Percentiles rank a stretch among this genome's conserved stretches.
Conservation (phyloP, 2,113 vertebrate species). For the Oreocharis arfaki region DNA sequence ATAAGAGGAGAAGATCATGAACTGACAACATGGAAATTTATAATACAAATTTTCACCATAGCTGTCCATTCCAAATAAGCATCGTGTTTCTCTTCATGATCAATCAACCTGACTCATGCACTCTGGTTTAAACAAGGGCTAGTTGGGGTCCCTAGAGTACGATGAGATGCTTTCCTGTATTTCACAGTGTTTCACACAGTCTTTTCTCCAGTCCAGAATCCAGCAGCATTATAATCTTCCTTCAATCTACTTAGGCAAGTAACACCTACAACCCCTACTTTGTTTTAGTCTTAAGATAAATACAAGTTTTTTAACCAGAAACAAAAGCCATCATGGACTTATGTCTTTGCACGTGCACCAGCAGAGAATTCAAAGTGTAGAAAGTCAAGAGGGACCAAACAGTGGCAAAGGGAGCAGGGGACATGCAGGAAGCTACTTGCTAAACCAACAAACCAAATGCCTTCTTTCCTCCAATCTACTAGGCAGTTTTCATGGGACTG, state of each 20-base stretch:
- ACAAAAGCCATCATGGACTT: background rate
- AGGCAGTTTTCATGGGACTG: background rate
- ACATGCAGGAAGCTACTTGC: background rate
- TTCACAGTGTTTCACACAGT: background rate
- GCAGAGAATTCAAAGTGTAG: background rate
- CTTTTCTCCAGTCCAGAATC: background rate
- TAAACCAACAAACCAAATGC: background rate
- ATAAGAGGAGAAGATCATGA: background rate
- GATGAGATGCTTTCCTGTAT: background rate
- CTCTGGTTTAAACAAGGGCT: background rate
- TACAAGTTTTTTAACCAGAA: background rate
- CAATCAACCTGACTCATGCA: background rate
- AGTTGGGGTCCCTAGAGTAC: background rate
- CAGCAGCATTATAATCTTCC: background rate
- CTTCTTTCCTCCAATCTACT: background rate
- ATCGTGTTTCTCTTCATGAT: background rate
- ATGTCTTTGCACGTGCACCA: rapidly evolving
- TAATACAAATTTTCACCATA: background rate
- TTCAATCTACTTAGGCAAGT: background rate
- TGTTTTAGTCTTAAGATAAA: background rate
- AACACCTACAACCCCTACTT: background rate
- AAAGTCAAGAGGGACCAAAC: background rate
- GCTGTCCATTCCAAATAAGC: background rate
- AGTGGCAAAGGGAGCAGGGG: background rate
- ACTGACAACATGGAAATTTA: background rate